Conservation (phyloP, 2,888 invertebrate genomes). For the Tineola bisselliella region DNA sequence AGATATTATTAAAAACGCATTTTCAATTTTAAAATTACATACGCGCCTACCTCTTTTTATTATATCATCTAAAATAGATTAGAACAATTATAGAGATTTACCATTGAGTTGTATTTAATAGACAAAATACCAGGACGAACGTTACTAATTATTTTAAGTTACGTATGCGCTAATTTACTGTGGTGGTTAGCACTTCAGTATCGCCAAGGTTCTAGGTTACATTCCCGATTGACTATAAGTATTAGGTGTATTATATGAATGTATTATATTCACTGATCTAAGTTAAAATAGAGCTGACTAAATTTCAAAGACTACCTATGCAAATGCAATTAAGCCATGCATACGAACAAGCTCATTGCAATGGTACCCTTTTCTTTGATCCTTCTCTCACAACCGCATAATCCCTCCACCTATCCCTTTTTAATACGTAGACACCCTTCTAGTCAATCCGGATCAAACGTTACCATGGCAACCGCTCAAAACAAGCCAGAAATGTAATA, state of each 20-base stretch:
- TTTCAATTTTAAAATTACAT: background rate
- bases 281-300: background rate
- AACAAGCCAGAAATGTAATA: constrained; percentile 38
- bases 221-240: too few relatives aligned
- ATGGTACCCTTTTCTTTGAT: constrained; percentile 31
- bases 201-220: too few relatives aligned
- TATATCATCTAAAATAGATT: too few relatives aligned
- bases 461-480: constrained; percentile 51
- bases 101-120: too few relatives aligned
- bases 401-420: constrained; percentile 23
- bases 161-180: too few relatives aligned
- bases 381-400: constrained; percentile 24
- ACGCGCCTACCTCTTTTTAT: too few relatives aligned
- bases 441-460: constrained; percentile 42
- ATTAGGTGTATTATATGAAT: too few relatives aligned
- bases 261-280: too few relatives aligned
- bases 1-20: background rate
- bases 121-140: too few relatives aligned
- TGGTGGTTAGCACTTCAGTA: too few relatives aligned
- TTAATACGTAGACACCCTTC: constrained; percentile 38
- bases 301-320: constrained; percentile 28
- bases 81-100: too few relatives aligned
- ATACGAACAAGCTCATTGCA: constrained; percentile 43
- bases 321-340: constrained; percentile 57
- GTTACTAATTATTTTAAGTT: too few relatives aligned